Conservation (phyloP, 2,797 vertebrate species). For the Poeciliopsis presidionis region DNA sequence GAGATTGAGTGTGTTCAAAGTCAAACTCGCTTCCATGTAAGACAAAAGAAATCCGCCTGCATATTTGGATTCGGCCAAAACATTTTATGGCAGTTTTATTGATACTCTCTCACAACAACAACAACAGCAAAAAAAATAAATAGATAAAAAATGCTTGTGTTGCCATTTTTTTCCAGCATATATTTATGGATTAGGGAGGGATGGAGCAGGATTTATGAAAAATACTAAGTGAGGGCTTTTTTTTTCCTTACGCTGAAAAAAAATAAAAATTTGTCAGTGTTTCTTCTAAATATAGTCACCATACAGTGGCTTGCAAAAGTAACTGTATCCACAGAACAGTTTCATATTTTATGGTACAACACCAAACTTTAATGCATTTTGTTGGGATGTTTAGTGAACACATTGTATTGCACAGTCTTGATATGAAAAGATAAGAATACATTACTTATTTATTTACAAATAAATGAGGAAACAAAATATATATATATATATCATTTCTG, state of each 20-base stretch:
- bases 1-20: background rate
- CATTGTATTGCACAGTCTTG: background rate
- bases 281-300: background rate
- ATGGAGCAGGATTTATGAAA: background rate
- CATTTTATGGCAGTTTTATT: background rate
- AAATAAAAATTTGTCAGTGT: background rate
- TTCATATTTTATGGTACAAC: background rate
- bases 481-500: background rate
- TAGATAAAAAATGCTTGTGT: background rate
- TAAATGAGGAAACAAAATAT: background rate
- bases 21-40: background rate
- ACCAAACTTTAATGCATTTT: background rate
- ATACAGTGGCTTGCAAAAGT: background rate
- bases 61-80: conserved; percentile 5
- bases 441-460: background rate
- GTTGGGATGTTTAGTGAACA: background rate
- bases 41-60: background rate
- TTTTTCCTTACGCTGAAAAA: background rate
- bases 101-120: background rate
- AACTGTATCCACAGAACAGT: background rate
- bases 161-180: background rate
- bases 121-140: no score
- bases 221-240: background rate
- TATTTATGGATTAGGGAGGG: background rate
- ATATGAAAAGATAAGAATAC: background rate